phyloP scores from a whole-genome alignment of 2,113 vertebrate genomes.

The Periophthalmodon schlosseri region DNA sequence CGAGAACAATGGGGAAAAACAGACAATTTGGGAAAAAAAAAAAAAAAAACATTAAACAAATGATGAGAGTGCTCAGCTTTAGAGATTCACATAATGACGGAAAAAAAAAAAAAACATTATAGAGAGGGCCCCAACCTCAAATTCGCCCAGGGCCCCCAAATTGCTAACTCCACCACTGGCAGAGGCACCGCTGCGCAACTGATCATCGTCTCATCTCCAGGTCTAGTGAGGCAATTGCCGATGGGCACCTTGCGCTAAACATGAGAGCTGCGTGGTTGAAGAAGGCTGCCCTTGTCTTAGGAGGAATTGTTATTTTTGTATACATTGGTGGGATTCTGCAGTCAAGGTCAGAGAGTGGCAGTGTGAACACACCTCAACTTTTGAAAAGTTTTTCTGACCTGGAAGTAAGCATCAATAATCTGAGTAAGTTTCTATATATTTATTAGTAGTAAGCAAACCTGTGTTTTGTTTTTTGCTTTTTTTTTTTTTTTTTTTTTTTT shows the following conservation, averaged over 20 bases:
- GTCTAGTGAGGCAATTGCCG: neutral
- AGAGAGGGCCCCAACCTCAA: too few species aligned
- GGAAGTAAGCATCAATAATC: conserved; percentile 4
- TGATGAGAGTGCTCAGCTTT: too few species aligned
- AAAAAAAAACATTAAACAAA: too few species aligned
- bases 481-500: neutral
- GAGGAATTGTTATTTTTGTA: neutral
- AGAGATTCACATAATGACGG: too few species aligned
- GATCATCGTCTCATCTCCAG: fast-evolving
- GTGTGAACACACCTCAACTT: fast-evolving
- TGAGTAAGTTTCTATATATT: conserved; percentile 38
- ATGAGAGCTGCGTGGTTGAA: conserved; percentile 16
- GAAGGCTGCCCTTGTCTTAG: fast-evolving
- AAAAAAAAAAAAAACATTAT: too few species aligned
- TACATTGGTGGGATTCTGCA: neutral
- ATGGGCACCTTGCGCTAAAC: fast-evolving
- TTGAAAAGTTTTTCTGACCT: conserved; percentile 7
- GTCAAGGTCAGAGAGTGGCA: fast-evolving
- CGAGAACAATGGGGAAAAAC: too few species aligned
- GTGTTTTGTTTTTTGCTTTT: too few species aligned
- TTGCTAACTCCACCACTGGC: too few species aligned
- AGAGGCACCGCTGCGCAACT: neutral
- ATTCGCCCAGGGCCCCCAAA: too few species aligned
- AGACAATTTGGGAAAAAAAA: too few species aligned
- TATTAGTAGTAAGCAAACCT: neutral